Conservation (phyloP, 2,888 invertebrate genomes). For the Cephus runcator region DNA sequence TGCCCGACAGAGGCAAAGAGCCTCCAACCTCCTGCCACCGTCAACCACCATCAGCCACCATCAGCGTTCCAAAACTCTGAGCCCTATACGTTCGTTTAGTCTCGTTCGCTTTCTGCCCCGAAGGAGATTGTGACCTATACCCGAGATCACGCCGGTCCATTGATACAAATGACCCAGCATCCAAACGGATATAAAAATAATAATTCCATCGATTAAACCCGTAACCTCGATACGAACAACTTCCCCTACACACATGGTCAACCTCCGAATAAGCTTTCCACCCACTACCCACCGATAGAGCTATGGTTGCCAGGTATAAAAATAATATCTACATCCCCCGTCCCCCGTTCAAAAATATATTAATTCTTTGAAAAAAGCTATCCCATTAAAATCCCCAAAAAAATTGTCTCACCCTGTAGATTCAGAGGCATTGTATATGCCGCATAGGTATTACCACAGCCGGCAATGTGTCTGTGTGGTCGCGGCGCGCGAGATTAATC, state of each 20-base stretch:
- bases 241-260: not conserved
- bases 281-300: not conserved
- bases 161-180: too few species aligned
- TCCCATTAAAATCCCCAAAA: not conserved
- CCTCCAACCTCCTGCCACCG: constrained; percentile 9
- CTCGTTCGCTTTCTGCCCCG: constrained; percentile 2
- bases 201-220: not conserved
- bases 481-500: constrained; percentile 26
- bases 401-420: constrained; percentile 2
- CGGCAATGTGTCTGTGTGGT: constrained; percentile 12
- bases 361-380: not conserved
- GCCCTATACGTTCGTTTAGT: constrained; percentile 5
- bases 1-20: constrained; percentile 28
- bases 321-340: not conserved
- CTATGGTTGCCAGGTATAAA: not conserved
- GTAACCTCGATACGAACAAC: not conserved
- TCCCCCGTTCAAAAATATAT: not conserved
- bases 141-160: not conserved
- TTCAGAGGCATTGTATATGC: not conserved
- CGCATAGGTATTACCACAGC: not conserved
- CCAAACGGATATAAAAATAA: not conserved
- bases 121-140: not conserved
- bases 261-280: not conserved
- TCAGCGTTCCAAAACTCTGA: not conserved
- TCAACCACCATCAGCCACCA: not conserved